phyloP scores from a whole-genome alignment of 2,797 vertebrate species.

The Leptoclinus maculatus region DNA sequence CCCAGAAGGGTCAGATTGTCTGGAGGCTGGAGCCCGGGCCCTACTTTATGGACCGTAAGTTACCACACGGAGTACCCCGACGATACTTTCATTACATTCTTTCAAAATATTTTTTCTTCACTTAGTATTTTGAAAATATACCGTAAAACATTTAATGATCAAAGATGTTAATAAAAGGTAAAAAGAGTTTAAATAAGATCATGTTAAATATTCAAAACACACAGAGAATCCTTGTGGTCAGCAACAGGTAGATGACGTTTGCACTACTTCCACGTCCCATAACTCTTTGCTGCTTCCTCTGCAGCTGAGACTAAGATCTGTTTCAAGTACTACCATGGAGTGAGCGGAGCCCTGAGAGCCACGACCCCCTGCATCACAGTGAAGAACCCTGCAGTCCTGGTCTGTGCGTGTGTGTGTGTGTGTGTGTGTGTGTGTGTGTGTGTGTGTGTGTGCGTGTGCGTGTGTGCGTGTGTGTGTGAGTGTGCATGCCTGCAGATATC shows the following conservation, averaged over 20 bases:
- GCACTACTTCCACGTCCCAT: conserved; percentile 57
- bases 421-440: conserved; percentile 12
- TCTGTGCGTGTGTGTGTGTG: conserved; percentile 75
- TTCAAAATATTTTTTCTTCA: background rate
- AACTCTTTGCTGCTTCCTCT: conserved; percentile 46
- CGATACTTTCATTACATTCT: background rate
- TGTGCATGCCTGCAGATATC: background rate
- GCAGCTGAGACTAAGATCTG: conserved; percentile 98
- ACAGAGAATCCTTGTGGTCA: background rate
- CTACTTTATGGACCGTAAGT: conserved; percentile 98
- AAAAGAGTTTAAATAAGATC: background rate
- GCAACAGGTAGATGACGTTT: conserved; percentile 7
- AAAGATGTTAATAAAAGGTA: background rate
- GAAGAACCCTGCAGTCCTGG: conserved; percentile 95
- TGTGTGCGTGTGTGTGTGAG: conserved; percentile 27
- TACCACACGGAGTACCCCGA: background rate
- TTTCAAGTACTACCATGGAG: conserved; percentile 98
- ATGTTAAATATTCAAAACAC: background rate
- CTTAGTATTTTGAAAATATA: background rate
- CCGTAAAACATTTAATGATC: background rate
- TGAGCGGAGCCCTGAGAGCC: conserved; percentile 95
- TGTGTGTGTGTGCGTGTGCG: conserved; percentile 29
- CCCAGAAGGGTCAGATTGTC: conserved; percentile 97
- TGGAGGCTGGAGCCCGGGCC: conserved; percentile 96
- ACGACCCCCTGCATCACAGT: conserved; percentile 98